Evolutionary conservation across 2,888 invertebrate species (phyloP).

Genomic region (Clunio marinus): DNA sequence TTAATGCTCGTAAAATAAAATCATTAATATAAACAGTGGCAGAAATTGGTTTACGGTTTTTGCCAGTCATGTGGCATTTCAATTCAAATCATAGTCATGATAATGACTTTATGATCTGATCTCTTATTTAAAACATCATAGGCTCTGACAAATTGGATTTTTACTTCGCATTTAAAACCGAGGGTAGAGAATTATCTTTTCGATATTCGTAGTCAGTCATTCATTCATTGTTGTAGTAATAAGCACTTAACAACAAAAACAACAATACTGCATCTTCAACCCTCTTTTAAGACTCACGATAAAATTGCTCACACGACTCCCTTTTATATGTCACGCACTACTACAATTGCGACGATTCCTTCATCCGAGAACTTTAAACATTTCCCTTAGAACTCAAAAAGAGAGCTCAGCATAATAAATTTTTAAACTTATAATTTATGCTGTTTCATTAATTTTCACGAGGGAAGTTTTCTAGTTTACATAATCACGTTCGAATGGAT

Average conservation of each 20-base stretch:
- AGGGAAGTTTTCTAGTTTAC: neutral
- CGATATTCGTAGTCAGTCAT: constrained; percentile 1
- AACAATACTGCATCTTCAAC: constrained; percentile 12
- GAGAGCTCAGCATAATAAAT: neutral
- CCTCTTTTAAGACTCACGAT: neutral
- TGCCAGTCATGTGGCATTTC: neutral
- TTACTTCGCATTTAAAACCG: neutral
- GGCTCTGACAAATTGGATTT: constrained; percentile 34
- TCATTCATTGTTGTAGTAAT: neutral
- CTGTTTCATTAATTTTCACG: constrained; percentile 12
- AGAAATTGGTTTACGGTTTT: too few species aligned
- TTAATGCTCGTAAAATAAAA: too few species aligned
- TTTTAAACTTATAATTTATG: constrained; percentile 16
- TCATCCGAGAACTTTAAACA: neutral
- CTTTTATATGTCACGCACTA: constrained; percentile 22
- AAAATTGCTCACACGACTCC: constrained; percentile 29
- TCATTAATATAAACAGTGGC: too few species aligned
- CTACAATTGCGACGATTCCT: constrained; percentile 3
- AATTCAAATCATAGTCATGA: neutral
- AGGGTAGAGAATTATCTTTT: neutral
- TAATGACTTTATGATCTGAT: constrained; percentile 31
- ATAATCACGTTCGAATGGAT: too few species aligned
- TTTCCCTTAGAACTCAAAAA: neutral
- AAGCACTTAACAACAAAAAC: neutral
- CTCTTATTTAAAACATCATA: neutral